These are phyloP conservation scores for Andrena bucephala DNA, from an alignment of 2,888 invertebrate species.

Conservation along the genomic window DNA sequence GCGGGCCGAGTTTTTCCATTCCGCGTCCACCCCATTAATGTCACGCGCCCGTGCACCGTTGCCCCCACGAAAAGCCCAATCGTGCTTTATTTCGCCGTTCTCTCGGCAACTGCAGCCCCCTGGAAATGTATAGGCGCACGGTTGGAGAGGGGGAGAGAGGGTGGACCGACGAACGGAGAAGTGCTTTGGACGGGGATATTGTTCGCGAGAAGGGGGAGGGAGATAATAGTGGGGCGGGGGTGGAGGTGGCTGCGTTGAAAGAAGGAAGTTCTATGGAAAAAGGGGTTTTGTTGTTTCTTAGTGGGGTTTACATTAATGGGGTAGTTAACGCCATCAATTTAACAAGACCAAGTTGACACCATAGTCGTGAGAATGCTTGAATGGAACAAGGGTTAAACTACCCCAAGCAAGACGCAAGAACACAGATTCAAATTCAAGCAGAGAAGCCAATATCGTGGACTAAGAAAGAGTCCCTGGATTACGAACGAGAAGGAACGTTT, in stretches of 20 bases:
- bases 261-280: background rate
- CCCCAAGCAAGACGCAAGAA: no score
- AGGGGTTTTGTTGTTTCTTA: background rate
- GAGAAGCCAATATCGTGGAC: background rate
- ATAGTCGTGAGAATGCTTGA: background rate
- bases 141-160: background rate
- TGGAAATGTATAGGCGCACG: background rate
- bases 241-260: background rate
- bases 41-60: conserved; percentile 57
- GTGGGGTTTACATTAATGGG: no score
- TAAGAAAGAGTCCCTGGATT: background rate
- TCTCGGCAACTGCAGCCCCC: conserved; percentile 9
- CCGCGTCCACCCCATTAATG: conserved; percentile 65
- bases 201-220: background rate
- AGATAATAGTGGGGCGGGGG: background rate
- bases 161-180: background rate
- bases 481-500: background rate
- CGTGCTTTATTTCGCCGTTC: conserved; percentile 70
- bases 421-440: background rate
- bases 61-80: conserved; percentile 68
- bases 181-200: background rate
- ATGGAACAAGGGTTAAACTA: background rate
- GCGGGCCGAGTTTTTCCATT: conserved; percentile 50
- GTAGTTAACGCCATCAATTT: no score
- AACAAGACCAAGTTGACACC: no score